Evolutionary conservation across 2,888 invertebrate species (phyloP), one percentile per base, ranked within the genome.

Genomic region (Amblyjoppa proteus): DNA sequence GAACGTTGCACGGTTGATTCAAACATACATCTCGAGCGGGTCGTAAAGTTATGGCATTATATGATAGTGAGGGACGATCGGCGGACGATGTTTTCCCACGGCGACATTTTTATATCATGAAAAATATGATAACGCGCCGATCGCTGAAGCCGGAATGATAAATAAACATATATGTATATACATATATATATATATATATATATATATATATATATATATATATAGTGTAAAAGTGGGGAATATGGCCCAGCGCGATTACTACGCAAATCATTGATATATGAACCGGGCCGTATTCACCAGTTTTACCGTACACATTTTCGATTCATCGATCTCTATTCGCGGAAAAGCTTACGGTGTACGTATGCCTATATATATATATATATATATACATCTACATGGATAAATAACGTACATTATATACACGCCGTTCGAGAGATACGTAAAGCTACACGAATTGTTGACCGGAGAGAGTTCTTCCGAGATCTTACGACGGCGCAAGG

Each of bases 41-140:
- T 51, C 70, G 13, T 51, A 28, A 74, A 83, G 64, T 81, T 74
- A 70, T 75, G 78, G 69, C 69, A 74, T 77, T 77, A 77, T 77
- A 81, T 49, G 45, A 56, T 69, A 74, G 20, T n/a, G 38, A 28
- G 61, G 49, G 41, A 74, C 66, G 69, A 81, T n/a, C 74, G 61
- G 64, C 38, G 70, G 38, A 45, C 56, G 69, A 61, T 73, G 77
- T 84, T 34, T 64, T 81, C 77, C 51, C 81, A 75, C 68, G 53
- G 70, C 51, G 64, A 78, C 77, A 73, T 69, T 78, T 84, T 81
- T 74, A 61, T 69, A 28, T 82, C 79, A 56, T 76, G 58, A 85
- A 79, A 64, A 82, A 73, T 84, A 84, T 68, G 75, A 77, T 84
- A 78, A 85, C 71, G 45, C 53, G 11, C n/a, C 16, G 51, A 70